phyloP scores from a whole-genome alignment of 2,888 invertebrate genomes.

The Alloscopus bannaensis region DNA sequence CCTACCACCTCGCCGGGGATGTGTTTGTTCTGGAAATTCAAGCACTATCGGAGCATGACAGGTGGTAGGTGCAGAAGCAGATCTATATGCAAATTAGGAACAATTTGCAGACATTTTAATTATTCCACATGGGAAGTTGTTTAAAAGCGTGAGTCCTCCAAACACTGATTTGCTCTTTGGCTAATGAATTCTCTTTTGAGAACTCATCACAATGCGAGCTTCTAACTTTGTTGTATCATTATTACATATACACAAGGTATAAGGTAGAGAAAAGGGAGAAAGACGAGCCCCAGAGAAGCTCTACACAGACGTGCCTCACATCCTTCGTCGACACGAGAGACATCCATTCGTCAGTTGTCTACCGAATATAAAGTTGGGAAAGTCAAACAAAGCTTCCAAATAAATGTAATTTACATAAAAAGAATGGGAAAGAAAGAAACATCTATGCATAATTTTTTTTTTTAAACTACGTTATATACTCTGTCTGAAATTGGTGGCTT shows the following conservation, averaged over 20 bases:
- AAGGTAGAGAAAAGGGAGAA: too few relatives aligned
- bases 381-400: conserved; percentile 20
- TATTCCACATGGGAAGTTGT: conserved; percentile 21
- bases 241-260: too few relatives aligned
- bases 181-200: conserved; percentile 12
- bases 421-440: conserved; percentile 2
- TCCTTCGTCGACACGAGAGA: not conserved
- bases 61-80: too few relatives aligned
- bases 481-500: too few relatives aligned
- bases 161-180: conserved; percentile 29
- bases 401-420: conserved; percentile 13
- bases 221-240: too few relatives aligned
- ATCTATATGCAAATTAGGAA: conserved; percentile 3
- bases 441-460: conserved; percentile 28
- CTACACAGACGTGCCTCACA: not conserved
- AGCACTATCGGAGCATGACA: too few relatives aligned
- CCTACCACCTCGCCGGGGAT: too few relatives aligned
- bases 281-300: too few relatives aligned
- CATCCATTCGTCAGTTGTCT: conserved; percentile 10
- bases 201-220: too few relatives aligned
- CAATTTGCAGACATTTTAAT: not conserved
- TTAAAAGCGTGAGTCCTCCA: conserved; percentile 4
- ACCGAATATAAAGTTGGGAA: conserved; percentile 13
- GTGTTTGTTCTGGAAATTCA: too few relatives aligned
- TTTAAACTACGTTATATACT: too few relatives aligned